Conservation (phyloP, 2,888 invertebrate genomes). For the Himalopsyche japonica region DNA sequence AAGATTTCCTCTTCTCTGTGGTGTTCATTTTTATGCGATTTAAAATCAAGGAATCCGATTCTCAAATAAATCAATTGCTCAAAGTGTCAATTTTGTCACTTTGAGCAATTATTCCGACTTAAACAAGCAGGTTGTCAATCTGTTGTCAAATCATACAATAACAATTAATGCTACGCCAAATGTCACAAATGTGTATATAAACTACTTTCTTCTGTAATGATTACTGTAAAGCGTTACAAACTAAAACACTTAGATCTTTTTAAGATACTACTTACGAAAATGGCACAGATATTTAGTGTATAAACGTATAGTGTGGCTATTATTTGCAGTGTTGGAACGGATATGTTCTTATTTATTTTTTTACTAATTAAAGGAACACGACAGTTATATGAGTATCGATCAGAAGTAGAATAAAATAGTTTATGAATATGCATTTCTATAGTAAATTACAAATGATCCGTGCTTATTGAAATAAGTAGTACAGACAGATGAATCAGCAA, state of each 20-base stretch:
- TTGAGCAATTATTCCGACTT: too few species aligned
- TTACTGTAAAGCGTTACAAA: background rate
- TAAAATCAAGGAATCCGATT: too few species aligned
- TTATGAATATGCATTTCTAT: background rate
- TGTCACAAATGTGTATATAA: background rate
- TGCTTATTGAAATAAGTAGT: background rate
- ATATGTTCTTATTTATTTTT: background rate
- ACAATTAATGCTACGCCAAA: too few species aligned
- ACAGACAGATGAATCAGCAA: background rate
- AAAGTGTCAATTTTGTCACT: too few species aligned
- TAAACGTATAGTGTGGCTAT: background rate
- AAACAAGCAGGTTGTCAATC: too few species aligned
- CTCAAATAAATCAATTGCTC: too few species aligned
- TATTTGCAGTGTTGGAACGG: background rate
- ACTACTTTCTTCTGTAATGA: background rate
- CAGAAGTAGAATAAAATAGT: background rate
- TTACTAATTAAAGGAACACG: background rate
- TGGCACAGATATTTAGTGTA: background rate
- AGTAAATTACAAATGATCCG: background rate
- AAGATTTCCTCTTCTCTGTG: too few species aligned
- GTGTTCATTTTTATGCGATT: too few species aligned
- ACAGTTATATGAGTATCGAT: background rate
- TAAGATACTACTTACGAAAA: background rate
- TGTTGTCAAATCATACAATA: too few species aligned
- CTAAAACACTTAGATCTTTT: background rate